Evolutionary conservation across 30 jellyfish, hydroid and myxozoan species (phyloP), one percentile per base, ranked within the genome.

Genomic region (Aurelia sp.): DNA sequence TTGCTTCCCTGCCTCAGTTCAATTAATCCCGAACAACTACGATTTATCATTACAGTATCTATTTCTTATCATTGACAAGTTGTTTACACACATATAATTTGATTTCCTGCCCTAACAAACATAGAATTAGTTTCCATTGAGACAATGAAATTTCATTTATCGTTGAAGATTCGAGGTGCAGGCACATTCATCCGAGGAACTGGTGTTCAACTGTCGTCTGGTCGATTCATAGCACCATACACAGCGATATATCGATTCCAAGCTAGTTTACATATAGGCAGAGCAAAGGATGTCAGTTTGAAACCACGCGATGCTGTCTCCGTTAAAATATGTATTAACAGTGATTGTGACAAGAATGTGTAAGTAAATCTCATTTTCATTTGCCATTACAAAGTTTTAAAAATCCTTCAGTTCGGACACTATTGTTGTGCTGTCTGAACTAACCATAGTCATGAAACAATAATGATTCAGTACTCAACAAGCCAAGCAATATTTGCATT

Each of bases 171-270:
- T 9, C n/a, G 44, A 13, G 79, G 90, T 31, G 44, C 92, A 4
- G 97, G 97, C 31, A 78, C 97, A 16, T 88, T 88, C 61, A 88
- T 88, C 22, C 79, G 97, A 67, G 97, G 97, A 40, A 88, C 78
- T 4, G 92, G 97, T 6, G 86, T 88, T 16, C 84, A 88, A 22
- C 79, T 88, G 3, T 60, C 40, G 4, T 59, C 92, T 4, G 97
- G 97, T 4, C 63, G 97, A 50, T 88, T 88, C 64, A 31, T 72
- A 9, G 92, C 90, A 15, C 97, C 97, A 2, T 88, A 74, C 84
- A 88, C 97, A 4, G 97, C 97, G n/a, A 78, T 88, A 5, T 88
- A 88, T 64, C 88, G 90, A 31, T 88, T 88, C 71, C 97, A 88
- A 72, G 92, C 97, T 48, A 70, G 55, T 31, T 48, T 88, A 11